A percentile compares a stretch with the other conserved stretches of the same genome.
Conservation (phyloP, 2,113 vertebrate genomes). For the Myrmecobius fasciatus region DNA sequence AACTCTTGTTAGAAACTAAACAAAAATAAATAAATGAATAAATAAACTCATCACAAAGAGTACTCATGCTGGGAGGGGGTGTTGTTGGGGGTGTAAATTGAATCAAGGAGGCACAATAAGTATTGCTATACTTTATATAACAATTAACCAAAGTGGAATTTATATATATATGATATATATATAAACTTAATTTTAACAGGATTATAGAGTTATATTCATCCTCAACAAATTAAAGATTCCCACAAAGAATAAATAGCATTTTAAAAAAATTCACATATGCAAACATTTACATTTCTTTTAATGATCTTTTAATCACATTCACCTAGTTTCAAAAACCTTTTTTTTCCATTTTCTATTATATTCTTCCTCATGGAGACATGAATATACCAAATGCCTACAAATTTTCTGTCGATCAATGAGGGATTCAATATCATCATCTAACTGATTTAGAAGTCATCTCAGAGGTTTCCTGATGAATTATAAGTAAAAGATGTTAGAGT, state of each 20-base stretch:
- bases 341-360: not conserved
- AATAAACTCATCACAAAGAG: not conserved
- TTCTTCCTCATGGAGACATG: not conserved
- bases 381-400: not conserved
- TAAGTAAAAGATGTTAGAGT: slow-evolving; percentile 32
- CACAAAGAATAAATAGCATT: not conserved
- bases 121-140: not conserved
- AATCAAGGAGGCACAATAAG: not conserved
- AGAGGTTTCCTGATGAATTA: slow-evolving; percentile 50
- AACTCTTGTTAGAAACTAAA: not conserved
- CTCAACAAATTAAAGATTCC: not conserved
- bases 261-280: not conserved
- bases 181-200: not conserved
- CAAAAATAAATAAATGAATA: not conserved
- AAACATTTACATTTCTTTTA: not conserved
- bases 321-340: not conserved
- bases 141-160: not conserved
- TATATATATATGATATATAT: too few relatives aligned
- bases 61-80: not conserved
- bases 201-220: not conserved
- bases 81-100: not conserved
- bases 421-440: not conserved
- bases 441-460: not conserved
- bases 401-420: not conserved
- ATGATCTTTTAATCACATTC: not conserved